phyloP scores from a whole-genome alignment of 2,888 invertebrate genomes.

The Nasonia oneida region DNA sequence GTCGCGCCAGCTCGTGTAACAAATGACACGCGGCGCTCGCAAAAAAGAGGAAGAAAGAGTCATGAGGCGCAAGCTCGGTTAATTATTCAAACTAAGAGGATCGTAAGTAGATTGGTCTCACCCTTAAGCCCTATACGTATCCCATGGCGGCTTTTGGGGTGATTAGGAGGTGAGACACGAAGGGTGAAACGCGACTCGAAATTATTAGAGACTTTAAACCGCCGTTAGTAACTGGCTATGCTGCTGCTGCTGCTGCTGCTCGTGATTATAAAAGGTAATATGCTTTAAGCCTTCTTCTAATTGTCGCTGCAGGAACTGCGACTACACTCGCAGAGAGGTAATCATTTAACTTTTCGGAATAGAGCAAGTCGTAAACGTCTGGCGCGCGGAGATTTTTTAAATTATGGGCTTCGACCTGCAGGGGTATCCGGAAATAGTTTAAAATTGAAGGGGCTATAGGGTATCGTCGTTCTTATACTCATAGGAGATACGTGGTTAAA shows the following conservation, averaged over 20 bases:
- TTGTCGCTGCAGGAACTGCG: slow-evolving; percentile 44
- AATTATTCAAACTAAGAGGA: slow-evolving; percentile 79
- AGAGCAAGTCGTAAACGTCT: slow-evolving; percentile 39
- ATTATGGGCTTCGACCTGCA: slow-evolving; percentile 4
- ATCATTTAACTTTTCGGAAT: slow-evolving; percentile 46
- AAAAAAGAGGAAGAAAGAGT: slow-evolving; percentile 10
- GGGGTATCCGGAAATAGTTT: neutral
- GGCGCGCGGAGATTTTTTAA: slow-evolving; percentile 33
- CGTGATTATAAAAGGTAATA: slow-evolving; percentile 71
- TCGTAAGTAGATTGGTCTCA: slow-evolving; percentile 78
- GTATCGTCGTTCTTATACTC: too few relatives aligned
- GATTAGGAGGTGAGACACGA: slow-evolving; percentile 63
- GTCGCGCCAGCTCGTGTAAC: slow-evolving; percentile 67
- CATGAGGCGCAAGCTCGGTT: slow-evolving; percentile 72
- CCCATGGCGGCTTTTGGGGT: slow-evolving; percentile 64
- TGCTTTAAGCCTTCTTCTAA: slow-evolving; percentile 61
- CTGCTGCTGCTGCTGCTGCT: slow-evolving; percentile 65
- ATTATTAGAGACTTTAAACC: slow-evolving; percentile 73
- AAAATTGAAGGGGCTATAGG: neutral
- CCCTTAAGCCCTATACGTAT: slow-evolving; percentile 70
- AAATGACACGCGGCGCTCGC: slow-evolving; percentile 67
- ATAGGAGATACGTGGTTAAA: neutral
- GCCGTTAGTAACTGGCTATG: slow-evolving; percentile 71
- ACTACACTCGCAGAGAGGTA: neutral
- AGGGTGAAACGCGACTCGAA: slow-evolving; percentile 28